Percentiles rank a stretch among this genome's conserved stretches.
Conservation (phyloP, 1,140 invertebrate species). For the Plutomurus gul region DNA sequence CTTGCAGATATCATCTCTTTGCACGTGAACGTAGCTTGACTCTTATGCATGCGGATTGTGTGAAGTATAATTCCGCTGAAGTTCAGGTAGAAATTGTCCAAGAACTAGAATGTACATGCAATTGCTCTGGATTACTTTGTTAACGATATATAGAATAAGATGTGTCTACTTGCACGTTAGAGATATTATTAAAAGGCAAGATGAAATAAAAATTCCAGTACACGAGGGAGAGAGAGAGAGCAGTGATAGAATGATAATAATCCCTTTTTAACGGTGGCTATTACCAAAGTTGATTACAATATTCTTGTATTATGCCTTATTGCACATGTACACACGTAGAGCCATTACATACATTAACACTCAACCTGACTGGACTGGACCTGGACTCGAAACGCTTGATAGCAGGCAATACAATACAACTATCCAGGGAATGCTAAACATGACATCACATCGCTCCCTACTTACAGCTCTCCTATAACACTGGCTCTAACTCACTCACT, state of each 20-base stretch:
- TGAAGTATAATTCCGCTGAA: not conserved
- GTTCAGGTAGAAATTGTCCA: constrained; percentile 10
- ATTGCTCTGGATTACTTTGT: not conserved
- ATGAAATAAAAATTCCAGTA: constrained; percentile 16
- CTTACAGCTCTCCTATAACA: too few relatives aligned
- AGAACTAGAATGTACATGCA: too few relatives aligned
- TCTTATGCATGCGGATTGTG: too few relatives aligned
- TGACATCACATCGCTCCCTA: constrained; percentile 19
- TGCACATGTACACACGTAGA: constrained; percentile 15
- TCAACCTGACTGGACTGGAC: not conserved
- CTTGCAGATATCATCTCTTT: not conserved
- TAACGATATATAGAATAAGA: too few relatives aligned
- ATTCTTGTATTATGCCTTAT: constrained; percentile 14
- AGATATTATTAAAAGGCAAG: constrained; percentile 10
- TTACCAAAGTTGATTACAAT: constrained; percentile 25
- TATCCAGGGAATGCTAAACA: not conserved
- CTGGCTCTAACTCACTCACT: too few relatives aligned
- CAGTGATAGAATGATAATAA: constrained; percentile 3
- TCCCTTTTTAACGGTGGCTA: constrained; percentile 23
- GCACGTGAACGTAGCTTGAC: too few relatives aligned
- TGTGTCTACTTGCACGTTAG: too few relatives aligned
- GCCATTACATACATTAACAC: constrained; percentile 1
- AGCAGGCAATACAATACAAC: not conserved
- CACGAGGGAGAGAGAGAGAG: not conserved
- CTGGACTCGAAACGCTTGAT: not conserved